Evolutionary conservation across 2,888 invertebrate genomes (phyloP).

Genomic region (Agonopterix alstromeriana): DNA sequence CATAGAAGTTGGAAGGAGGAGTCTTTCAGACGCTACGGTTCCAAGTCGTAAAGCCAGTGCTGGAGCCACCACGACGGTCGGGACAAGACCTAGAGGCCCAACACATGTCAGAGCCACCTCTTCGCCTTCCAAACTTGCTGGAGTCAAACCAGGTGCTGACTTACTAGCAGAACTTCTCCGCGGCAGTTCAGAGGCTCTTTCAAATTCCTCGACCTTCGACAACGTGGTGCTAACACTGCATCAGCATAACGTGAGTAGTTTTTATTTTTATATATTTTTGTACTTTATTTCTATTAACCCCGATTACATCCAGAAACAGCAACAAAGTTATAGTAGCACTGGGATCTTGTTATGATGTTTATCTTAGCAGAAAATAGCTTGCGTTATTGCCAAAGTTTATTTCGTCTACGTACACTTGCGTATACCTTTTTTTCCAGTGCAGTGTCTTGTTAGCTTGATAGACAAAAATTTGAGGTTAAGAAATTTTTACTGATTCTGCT

Average conservation of each 20-base stretch:
- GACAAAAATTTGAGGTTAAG: too few species aligned
- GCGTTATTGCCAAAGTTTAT: constrained; percentile 54
- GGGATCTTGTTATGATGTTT: constrained; percentile 53
- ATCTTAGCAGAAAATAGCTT: constrained; percentile 54
- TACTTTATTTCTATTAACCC: constrained; percentile 27
- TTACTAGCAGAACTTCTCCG: constrained; percentile 85
- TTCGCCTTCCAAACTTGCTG: constrained; percentile 86
- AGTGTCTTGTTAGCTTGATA: too few species aligned
- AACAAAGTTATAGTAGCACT: constrained; percentile 42
- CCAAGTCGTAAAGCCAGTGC: constrained; percentile 79
- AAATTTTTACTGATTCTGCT: constrained; percentile 23
- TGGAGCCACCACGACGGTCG: constrained; percentile 58
- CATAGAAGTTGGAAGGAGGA: constrained; percentile 72
- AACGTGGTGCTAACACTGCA: constrained; percentile 69
- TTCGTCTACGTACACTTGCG: constrained; percentile 38
- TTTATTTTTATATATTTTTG: background rate
- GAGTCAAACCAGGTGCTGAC: constrained; percentile 74
- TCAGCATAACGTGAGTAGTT: constrained; percentile 68
- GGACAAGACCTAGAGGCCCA: constrained; percentile 63
- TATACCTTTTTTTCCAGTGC: too few species aligned
- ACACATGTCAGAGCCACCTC: constrained; percentile 87
- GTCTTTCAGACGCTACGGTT: constrained; percentile 65
- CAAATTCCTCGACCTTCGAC: constrained; percentile 75
- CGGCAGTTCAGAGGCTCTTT: constrained; percentile 87
- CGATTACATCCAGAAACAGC: constrained; percentile 36